Conservation (phyloP, 2,797 vertebrate species). For the Sebastes ruberrimus region DNA sequence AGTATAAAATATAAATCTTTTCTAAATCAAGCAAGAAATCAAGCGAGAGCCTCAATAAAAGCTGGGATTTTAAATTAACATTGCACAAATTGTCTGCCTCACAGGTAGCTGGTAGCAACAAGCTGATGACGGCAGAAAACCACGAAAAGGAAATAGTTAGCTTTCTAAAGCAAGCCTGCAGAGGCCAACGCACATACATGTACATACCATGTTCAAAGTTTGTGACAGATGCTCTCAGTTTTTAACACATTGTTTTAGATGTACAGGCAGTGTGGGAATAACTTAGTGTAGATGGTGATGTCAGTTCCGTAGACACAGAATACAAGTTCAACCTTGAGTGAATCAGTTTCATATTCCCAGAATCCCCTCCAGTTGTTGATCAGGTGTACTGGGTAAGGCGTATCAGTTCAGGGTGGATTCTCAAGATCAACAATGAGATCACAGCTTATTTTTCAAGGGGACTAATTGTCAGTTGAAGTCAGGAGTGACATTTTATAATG, state of each 20-base stretch:
- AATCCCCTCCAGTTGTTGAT: background rate
- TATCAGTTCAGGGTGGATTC: background rate
- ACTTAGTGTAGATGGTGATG: constrained; percentile 3
- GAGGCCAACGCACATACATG: constrained; percentile 5
- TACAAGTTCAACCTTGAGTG: background rate
- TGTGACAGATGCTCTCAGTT: constrained; percentile 20
- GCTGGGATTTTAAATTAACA: constrained; percentile 74
- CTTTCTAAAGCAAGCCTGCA: constrained; percentile 40
- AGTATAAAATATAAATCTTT: constrained; percentile 83
- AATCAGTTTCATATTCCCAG: background rate
- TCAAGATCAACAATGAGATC: background rate
- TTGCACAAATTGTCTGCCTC: constrained; percentile 75
- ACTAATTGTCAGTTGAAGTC: background rate
- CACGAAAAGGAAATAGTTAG: background rate
- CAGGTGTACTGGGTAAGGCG: background rate
- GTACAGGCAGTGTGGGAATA: constrained; percentile 5
- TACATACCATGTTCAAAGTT: background rate
- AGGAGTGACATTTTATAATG: background rate
- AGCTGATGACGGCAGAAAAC: constrained; percentile 40
- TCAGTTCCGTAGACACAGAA: constrained; percentile 40
- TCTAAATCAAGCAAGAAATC: constrained; percentile 71
- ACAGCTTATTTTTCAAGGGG: background rate
- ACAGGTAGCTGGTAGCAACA: constrained; percentile 47
- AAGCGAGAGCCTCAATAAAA: constrained; percentile 73
- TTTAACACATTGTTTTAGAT: constrained; percentile 19